Evolutionary conservation across 2,888 invertebrate genomes (phyloP), one percentile per base, ranked within the genome.

Genomic region (Latrodectus hesperus): DNA sequence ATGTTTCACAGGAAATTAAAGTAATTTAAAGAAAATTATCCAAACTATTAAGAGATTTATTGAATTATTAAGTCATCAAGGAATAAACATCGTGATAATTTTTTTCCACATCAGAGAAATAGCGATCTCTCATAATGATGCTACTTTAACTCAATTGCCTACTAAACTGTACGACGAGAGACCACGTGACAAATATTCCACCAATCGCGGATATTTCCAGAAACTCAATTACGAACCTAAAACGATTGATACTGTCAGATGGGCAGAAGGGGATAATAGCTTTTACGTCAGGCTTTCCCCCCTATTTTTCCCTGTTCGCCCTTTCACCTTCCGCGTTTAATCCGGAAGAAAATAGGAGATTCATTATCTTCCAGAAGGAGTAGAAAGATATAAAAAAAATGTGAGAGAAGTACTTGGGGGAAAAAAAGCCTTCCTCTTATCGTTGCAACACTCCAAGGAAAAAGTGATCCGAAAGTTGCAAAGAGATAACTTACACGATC

Each of bases 301-400:
- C 52, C n/a, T 53, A 70, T 78, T 65, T 17, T 68, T 26, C 17
- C 17, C 55, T 26, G 17, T 55, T 10, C 22, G 26, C 22, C 81
- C 38, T 74, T 81, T 73, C 65, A 11, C 55, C 74, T 22, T 17
- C 26, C 53, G 53, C 73, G 74, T 74, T 53, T 49, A 68, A 60
- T 60, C 60, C 73, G 22, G 73, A 52, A 22, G 51, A 71, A 67
- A 76, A 76, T 49, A 76, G 51, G 16, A 67, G 81, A 82, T 82
- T 82, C 81, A 38, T 82, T 82, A 82, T 82, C 81, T 68, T 51
- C n/a, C 14, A n/a, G 12, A 60, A 6, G 38, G 52, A 38, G 38
- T 16, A 60, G 60, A 60, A 11, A 11, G 60, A 60, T 38, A 38
- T 1, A 38, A 38, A 38, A 38, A 38, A 38, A 38, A 38, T 6